These are phyloP conservation scores for Perca flavescens DNA, from an alignment of 2,113 vertebrate species.

Conservation along the genomic window DNA sequence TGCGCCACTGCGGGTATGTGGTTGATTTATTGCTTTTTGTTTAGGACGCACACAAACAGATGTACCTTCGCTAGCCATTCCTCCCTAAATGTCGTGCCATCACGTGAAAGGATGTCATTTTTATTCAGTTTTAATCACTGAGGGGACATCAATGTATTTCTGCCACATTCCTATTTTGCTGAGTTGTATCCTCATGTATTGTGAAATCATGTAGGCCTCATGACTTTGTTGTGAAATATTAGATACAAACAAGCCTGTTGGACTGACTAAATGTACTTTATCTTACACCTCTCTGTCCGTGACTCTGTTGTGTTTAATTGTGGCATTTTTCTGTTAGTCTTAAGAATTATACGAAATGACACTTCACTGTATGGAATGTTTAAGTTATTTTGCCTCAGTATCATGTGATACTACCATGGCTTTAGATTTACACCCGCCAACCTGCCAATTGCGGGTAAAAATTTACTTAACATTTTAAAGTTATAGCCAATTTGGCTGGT, in stretches of 20 bases:
- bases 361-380: slow-evolving; percentile 2
- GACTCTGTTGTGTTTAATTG: background rate
- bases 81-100: slow-evolving; percentile 29
- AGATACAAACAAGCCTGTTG: background rate
- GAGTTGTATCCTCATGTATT: too few relatives aligned
- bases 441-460: too few relatives aligned
- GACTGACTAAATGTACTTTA: slow-evolving; percentile 18
- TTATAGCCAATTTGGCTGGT: too few relatives aligned
- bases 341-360: slow-evolving; percentile 1
- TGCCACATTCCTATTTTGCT: too few relatives aligned
- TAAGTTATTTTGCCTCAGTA: background rate
- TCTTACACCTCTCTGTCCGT: slow-evolving; percentile 5
- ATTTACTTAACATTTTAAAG: too few relatives aligned
- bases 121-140: background rate
- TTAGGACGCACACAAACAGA: slow-evolving; percentile 21
- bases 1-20: slow-evolving; percentile 48
- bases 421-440: too few relatives aligned
- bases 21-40: slow-evolving; percentile 26
- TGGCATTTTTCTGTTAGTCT: background rate
- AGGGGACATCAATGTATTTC: too few relatives aligned
- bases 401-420: background rate
- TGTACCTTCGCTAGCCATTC: background rate
- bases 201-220: too few relatives aligned
- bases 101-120: slow-evolving; percentile 14
- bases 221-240: too few relatives aligned